Percentiles rank a stretch among this genome's conserved stretches.
These are phyloP conservation scores for Eulemur rufifrons DNA, from an alignment of 2,113 vertebrate genomes.

Conservation along the genomic window DNA sequence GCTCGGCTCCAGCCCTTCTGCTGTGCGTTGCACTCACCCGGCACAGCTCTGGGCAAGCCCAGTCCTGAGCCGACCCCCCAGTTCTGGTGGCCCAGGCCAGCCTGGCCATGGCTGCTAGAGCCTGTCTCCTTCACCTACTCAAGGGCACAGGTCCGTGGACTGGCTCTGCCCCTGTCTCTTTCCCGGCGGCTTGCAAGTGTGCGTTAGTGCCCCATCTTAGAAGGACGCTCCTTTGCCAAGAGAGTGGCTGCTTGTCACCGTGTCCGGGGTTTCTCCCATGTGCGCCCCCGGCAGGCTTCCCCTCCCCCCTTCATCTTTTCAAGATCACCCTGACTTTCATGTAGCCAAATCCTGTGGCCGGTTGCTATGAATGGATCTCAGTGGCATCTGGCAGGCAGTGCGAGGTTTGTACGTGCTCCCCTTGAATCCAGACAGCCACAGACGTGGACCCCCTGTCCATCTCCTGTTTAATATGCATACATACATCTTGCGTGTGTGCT, in stretches of 20 bases:
- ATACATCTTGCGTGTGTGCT: fast-evolving
- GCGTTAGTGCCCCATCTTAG: background rate
- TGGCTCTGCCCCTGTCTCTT: background rate
- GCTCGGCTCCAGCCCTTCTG: background rate
- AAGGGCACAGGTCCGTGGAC: background rate
- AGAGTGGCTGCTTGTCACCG: fast-evolving
- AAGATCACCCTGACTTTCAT: background rate
- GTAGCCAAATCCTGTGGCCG: fast-evolving
- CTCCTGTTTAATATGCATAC: fast-evolving
- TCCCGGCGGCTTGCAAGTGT: too few species aligned
- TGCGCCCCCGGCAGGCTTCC: fast-evolving
- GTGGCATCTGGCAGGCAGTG: fast-evolving
- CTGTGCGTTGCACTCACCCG: background rate
- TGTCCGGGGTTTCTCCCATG: background rate
- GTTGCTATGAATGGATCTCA: background rate
- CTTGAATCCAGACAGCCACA: fast-evolving
- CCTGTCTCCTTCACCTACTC: background rate
- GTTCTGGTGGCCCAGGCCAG: background rate
- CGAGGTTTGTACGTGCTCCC: background rate
- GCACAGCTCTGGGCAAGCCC: too few species aligned
- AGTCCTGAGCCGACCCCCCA: fast-evolving
- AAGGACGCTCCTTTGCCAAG: background rate
- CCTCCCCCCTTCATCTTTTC: background rate
- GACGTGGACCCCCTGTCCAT: fast-evolving
- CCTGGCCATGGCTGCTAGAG: background rate